Evolutionary conservation across 2,888 invertebrate species (phyloP).

Genomic region (Magallana nippona): DNA sequence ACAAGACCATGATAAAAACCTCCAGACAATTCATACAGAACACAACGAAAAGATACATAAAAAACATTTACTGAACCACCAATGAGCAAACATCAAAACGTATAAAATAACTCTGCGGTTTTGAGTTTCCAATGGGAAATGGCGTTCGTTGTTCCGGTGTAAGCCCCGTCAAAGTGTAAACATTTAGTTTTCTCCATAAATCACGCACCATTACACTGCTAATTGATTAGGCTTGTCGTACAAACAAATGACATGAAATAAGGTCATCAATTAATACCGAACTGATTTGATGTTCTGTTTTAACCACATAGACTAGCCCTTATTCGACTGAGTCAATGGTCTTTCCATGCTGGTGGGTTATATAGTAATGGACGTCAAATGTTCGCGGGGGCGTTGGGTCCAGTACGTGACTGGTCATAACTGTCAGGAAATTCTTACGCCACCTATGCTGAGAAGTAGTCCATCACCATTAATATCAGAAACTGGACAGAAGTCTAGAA

Average conservation of each 20-base stretch:
- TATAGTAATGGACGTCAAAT: neutral
- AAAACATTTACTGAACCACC: slow-evolving; percentile 17
- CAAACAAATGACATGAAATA: slow-evolving; percentile 23
- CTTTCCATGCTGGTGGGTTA: neutral
- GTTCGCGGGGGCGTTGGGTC: neutral
- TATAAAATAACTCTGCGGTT: slow-evolving; percentile 25
- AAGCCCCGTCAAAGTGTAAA: slow-evolving; percentile 3
- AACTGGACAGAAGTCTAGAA: too few species aligned
- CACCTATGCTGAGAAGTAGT: slow-evolving; percentile 13
- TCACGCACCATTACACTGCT: slow-evolving; percentile 16
- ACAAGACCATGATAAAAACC: slow-evolving; percentile 17
- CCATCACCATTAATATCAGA: neutral
- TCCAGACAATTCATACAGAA: slow-evolving; percentile 15
- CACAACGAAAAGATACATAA: slow-evolving; percentile 24
- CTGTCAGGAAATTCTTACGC: slow-evolving; percentile 8
- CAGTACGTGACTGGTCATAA: neutral
- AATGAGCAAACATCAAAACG: slow-evolving; percentile 29
- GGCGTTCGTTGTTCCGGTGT: slow-evolving; percentile 13
- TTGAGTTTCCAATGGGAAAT: slow-evolving; percentile 21
- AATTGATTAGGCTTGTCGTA: slow-evolving; percentile 29
- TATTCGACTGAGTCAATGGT: neutral
- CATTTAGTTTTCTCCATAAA: slow-evolving; percentile 19
- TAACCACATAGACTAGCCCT: slow-evolving; percentile 12
- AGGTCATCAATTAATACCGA: slow-evolving; percentile 26
- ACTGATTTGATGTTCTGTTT: slow-evolving; percentile 2